Conservation (phyloP, 2,113 vertebrate species). For the Gobio gobio region DNA sequence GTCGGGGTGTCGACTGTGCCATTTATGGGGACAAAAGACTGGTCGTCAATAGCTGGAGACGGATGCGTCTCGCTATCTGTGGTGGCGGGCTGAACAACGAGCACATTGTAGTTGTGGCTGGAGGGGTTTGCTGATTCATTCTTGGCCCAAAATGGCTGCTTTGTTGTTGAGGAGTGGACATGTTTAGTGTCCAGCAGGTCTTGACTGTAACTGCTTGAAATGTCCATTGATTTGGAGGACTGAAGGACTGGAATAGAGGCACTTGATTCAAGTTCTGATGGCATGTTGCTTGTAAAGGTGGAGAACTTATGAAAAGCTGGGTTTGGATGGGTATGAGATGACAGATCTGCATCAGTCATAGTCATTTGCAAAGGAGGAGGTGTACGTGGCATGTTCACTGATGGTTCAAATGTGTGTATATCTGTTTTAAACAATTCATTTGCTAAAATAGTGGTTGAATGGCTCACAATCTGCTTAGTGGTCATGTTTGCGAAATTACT, state of each 20-base stretch:
- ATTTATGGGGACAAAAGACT: constrained; percentile 48
- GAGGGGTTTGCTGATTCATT: constrained; percentile 56
- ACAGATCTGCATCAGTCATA: constrained; percentile 16
- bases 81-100: constrained; percentile 41
- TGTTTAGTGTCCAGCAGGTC: constrained; percentile 51
- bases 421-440: constrained; percentile 2
- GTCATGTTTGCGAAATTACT: background rate
- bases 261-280: constrained; percentile 24
- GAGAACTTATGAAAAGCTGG: constrained; percentile 52
- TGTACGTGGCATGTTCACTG: background rate
- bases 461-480: constrained; percentile 3
- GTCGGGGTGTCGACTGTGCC: constrained; percentile 38
- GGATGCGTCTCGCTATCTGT: constrained; percentile 42
- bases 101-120: constrained; percentile 49
- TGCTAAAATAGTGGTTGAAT: background rate
- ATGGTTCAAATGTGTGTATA: constrained; percentile 8
- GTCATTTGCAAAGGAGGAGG: background rate
- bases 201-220: constrained; percentile 16
- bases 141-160: constrained; percentile 48
- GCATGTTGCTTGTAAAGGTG: constrained; percentile 17
- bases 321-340: constrained; percentile 49
- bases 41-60: constrained; percentile 33
- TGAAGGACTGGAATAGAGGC: constrained; percentile 19
- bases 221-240: constrained; percentile 30
- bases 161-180: constrained; percentile 48